Percentiles rank a stretch among this genome's conserved stretches.
phyloP scores from a whole-genome alignment of 2,113 vertebrate species.

The Condylura cristata region DNA sequence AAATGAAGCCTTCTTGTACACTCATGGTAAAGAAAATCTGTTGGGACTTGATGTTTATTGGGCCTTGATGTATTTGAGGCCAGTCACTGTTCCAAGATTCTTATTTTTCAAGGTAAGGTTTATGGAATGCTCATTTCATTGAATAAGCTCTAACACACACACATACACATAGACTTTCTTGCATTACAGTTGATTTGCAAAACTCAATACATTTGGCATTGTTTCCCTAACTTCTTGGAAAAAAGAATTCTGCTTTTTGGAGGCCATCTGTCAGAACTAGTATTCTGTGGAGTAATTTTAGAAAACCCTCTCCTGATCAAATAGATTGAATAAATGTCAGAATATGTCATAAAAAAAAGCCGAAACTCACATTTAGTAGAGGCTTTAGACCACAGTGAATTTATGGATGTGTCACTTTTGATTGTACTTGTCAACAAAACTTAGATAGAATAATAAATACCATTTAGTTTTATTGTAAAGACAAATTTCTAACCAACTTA shows the following conservation, averaged over 20 bases:
- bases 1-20: background rate
- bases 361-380: background rate
- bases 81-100: background rate
- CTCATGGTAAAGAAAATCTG: background rate
- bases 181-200: background rate
- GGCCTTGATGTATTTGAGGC: background rate
- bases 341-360: background rate
- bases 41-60: background rate
- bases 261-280: background rate
- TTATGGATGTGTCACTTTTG: background rate
- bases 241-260: slow-evolving; percentile 9
- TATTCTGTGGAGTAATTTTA: background rate
- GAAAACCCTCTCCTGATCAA: slow-evolving; percentile 11
- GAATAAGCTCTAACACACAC: background rate
- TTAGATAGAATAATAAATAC: background rate
- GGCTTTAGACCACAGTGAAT: background rate
- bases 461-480: background rate
- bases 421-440: background rate
- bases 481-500: background rate
- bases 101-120: background rate
- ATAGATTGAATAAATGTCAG: background rate
- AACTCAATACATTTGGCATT: background rate
- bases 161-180: background rate
- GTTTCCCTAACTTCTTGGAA: background rate
- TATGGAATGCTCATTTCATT: background rate